Percentiles rank a stretch among this genome's conserved stretches.
phyloP scores from a whole-genome alignment of 2,888 invertebrate genomes.

The Vesta saturnalis region DNA sequence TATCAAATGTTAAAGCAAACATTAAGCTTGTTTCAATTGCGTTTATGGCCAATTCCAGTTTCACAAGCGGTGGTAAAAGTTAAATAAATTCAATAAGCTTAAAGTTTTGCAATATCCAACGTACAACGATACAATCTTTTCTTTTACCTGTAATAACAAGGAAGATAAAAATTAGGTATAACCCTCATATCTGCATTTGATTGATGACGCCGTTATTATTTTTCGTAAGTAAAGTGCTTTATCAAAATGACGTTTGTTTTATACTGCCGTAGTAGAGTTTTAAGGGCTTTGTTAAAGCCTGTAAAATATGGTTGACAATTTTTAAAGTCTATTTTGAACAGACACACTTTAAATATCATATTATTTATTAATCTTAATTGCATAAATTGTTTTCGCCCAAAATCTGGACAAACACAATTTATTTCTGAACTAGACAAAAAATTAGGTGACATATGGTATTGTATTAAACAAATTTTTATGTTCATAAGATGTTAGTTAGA shows the following conservation, averaged over 20 bases:
- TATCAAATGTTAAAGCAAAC: neutral
- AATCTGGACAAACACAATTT: no score
- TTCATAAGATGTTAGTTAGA: no score
- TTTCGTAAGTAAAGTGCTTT: constrained; percentile 31
- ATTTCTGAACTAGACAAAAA: no score
- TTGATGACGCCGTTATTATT: constrained; percentile 31
- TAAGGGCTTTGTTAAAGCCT: constrained; percentile 10
- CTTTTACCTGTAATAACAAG: constrained; percentile 6
- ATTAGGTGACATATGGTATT: no score
- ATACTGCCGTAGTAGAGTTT: constrained; percentile 24
- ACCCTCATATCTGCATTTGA: constrained; percentile 24
- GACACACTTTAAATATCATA: neutral
- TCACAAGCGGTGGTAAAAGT: neutral
- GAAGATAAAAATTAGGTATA: constrained; percentile 26
- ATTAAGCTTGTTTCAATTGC: no score
- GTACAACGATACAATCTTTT: neutral
- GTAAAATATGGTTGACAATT: constrained; percentile 23
- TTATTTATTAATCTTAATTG: neutral
- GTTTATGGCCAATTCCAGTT: neutral
- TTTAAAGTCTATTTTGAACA: constrained; percentile 17
- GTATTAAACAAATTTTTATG: no score
- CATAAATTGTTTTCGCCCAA: neutral
- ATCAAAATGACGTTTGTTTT: constrained; percentile 32
- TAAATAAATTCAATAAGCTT: neutral
- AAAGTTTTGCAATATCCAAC: neutral